Percentiles rank a stretch among this genome's conserved stretches.
Evolutionary conservation across 2,113 vertebrate species (phyloP).

Genomic region (Mellivora capensis): DNA sequence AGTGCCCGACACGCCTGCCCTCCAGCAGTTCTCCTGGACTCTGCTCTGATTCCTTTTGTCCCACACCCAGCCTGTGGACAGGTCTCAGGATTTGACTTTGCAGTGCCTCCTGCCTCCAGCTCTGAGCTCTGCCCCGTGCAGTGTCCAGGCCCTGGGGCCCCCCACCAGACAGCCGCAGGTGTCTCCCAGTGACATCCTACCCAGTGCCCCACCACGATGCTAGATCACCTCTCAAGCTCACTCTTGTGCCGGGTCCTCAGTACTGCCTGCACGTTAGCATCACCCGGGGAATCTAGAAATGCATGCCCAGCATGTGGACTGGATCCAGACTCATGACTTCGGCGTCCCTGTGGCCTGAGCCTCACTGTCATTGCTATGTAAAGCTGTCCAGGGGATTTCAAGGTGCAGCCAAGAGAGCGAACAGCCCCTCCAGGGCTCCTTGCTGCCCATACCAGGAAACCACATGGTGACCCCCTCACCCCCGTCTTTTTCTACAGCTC

Average conservation of each 20-base stretch:
- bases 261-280: neutral
- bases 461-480: neutral
- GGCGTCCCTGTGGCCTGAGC: neutral
- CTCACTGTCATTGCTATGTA: neutral
- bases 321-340: neutral
- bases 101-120: neutral
- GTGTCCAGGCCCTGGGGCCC: too few relatives aligned
- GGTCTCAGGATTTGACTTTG: too few relatives aligned
- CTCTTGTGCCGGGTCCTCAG: rapidly evolving
- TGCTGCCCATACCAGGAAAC: neutral
- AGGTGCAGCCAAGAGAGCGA: neutral
- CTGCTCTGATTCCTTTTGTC: neutral
- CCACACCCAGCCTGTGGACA: neutral
- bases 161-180: too few relatives aligned
- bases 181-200: neutral
- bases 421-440: too few relatives aligned
- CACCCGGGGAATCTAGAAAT: neutral
- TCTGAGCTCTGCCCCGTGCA: rapidly evolving
- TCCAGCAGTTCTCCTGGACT: neutral
- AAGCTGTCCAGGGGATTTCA: neutral
- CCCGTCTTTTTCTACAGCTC: rapidly evolving
- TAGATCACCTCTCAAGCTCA: rapidly evolving
- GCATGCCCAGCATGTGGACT: rapidly evolving
- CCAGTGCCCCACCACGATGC: too few relatives aligned
- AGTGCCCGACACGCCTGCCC: neutral